Conservation (phyloP, 2,113 vertebrate species). For the Capreolus pygargus region DNA sequence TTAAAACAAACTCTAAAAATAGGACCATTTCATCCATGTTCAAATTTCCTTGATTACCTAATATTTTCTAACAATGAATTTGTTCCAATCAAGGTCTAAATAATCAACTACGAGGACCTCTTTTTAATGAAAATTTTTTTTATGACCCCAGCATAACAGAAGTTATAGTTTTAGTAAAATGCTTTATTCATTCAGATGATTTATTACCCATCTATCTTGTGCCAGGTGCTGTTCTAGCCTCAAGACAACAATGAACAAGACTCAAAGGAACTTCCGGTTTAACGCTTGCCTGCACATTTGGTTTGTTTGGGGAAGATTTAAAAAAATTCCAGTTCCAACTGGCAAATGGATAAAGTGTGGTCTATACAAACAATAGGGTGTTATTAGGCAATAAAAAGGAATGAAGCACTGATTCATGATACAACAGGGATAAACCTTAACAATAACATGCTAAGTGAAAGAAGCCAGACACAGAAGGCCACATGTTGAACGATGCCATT, state of each 20-base stretch:
- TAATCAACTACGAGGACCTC: background rate
- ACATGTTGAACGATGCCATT: background rate
- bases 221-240: background rate
- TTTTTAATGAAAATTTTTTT: background rate
- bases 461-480: background rate
- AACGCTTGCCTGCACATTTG: background rate
- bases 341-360: background rate
- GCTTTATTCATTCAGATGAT: background rate
- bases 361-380: background rate
- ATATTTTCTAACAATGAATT: background rate
- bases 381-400: background rate
- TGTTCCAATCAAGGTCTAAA: background rate
- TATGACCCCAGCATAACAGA: background rate
- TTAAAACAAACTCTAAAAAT: conserved; percentile 7
- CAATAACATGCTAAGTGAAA: background rate
- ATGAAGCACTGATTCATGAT: background rate
- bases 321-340: background rate
- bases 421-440: background rate
- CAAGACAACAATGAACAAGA: background rate
- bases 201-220: background rate
- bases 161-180: background rate
- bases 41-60: background rate
- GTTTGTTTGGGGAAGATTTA: background rate
- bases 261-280: background rate
- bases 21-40: background rate